Conservation (phyloP, 2,797 vertebrate species). For the Decapterus maruadsi region DNA sequence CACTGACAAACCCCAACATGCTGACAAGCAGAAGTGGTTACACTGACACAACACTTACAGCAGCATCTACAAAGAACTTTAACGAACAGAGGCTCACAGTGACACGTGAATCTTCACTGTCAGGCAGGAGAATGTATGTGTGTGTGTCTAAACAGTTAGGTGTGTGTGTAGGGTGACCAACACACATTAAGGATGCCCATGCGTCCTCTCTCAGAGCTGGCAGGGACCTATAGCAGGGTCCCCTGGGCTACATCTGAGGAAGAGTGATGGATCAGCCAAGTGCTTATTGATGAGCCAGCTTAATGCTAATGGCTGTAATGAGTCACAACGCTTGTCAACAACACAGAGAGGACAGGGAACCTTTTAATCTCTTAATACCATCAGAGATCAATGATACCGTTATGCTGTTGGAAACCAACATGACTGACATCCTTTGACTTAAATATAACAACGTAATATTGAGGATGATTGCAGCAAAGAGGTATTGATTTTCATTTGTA, state of each 20-base stretch:
- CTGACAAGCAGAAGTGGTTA: constrained; percentile 50
- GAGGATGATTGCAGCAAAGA: constrained; percentile 24
- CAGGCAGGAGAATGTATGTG: constrained; percentile 22
- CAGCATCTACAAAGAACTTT: constrained; percentile 36
- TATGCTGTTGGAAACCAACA: constrained; percentile 59
- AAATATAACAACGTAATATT: constrained; percentile 43
- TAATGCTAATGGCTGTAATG: constrained; percentile 85
- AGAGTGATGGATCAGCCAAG: constrained; percentile 78
- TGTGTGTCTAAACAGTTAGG: not conserved
- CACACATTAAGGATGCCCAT: constrained; percentile 58
- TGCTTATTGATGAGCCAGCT: constrained; percentile 85
- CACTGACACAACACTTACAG: constrained; percentile 44
- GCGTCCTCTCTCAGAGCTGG: constrained; percentile 36
- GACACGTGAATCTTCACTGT: constrained; percentile 45
- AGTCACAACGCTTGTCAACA: constrained; percentile 82
- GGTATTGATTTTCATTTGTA: constrained; percentile 42
- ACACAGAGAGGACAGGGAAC: constrained; percentile 72
- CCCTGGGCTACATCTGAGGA: constrained; percentile 66
- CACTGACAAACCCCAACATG: constrained; percentile 42
- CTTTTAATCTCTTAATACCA: constrained; percentile 85
- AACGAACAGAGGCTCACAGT: constrained; percentile 18
- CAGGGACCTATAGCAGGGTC: constrained; percentile 45
- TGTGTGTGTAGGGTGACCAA: constrained; percentile 17
- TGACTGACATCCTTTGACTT: constrained; percentile 55
- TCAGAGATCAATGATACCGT: constrained; percentile 70